A percentile compares a stretch with the other conserved stretches of the same genome.
These are phyloP conservation scores for Barbus barbus DNA, from an alignment of 2,113 vertebrate species.

Conservation along the genomic window DNA sequence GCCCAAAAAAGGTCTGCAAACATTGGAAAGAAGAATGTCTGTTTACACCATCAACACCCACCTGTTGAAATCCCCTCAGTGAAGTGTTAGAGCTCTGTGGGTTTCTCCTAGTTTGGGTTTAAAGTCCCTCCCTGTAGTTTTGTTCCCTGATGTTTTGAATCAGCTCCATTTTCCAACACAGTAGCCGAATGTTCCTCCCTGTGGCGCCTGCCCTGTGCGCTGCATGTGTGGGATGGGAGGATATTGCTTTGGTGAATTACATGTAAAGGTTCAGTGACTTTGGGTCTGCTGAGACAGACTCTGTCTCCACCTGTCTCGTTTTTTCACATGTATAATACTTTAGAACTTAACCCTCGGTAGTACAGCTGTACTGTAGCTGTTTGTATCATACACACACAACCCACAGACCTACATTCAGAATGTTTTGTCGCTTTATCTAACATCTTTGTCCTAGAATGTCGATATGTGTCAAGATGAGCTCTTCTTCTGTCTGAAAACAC, in stretches of 20 bases:
- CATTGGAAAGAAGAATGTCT: slow-evolving; percentile 7
- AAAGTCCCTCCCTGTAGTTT: not conserved
- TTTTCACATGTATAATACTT: too few relatives aligned
- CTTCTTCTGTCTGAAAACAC: too few relatives aligned
- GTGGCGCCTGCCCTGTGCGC: not conserved
- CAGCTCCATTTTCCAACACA: not conserved
- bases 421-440: not conserved
- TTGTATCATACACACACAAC: not conserved
- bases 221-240: not conserved
- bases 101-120: not conserved
- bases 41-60: not conserved
- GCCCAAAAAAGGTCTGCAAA: not conserved
- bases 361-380: not conserved
- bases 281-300: too few relatives aligned
- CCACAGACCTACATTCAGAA: not conserved
- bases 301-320: too few relatives aligned
- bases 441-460: not conserved
- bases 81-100: not conserved
- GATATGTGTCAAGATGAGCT: not conserved
- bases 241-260: not conserved
- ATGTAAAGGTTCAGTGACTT: not conserved
- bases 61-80: slow-evolving; percentile 2
- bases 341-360: too few relatives aligned
- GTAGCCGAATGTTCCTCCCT: not conserved
- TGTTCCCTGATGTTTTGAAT: not conserved